Conservation (phyloP, 1,140 invertebrate species). For the Acromyrmex heyeri region DNA sequence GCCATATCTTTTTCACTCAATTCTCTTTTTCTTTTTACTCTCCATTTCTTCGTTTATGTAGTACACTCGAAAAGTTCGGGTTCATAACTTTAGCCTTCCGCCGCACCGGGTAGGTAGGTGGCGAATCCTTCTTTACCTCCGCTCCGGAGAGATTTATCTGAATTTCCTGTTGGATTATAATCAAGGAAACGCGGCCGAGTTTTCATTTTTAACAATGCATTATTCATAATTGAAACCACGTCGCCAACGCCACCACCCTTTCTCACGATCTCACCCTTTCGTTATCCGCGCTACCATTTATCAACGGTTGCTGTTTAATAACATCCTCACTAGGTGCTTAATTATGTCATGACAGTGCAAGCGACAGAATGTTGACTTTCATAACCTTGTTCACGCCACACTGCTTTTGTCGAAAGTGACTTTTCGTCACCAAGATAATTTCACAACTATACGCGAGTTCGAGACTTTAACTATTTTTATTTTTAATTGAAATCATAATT, state of each 20-base stretch:
- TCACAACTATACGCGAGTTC: background rate
- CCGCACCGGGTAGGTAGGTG: background rate
- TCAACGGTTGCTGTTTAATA: constrained; percentile 70
- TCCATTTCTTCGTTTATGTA: constrained; percentile 29
- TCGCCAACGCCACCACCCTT: background rate
- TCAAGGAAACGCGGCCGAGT: constrained; percentile 65
- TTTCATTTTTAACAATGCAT: constrained; percentile 73
- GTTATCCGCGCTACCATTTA: constrained; percentile 62
- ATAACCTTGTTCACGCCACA: constrained; percentile 39
- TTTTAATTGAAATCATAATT: background rate
- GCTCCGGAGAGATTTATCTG: constrained; percentile 73
- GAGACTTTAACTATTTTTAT: constrained; percentile 4
- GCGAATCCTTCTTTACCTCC: background rate
- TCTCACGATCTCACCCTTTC: constrained; percentile 30
- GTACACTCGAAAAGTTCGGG: constrained; percentile 74
- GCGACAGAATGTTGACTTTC: constrained; percentile 58
- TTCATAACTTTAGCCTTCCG: constrained; percentile 69
- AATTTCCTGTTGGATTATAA: constrained; percentile 77
- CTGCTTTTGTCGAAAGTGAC: constrained; percentile 41
- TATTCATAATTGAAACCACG: constrained; percentile 68
- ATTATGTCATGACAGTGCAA: constrained; percentile 65
- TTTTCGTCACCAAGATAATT: constrained; percentile 10
- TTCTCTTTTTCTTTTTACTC: constrained; percentile 7
- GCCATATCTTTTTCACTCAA: constrained; percentile 61
- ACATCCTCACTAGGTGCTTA: constrained; percentile 66